A percentile compares a stretch with the other conserved stretches of the same genome.
These are phyloP conservation scores for Ailuropoda melanoleuca DNA, from an alignment of 2,113 vertebrate genomes.

Conservation along the genomic window DNA sequence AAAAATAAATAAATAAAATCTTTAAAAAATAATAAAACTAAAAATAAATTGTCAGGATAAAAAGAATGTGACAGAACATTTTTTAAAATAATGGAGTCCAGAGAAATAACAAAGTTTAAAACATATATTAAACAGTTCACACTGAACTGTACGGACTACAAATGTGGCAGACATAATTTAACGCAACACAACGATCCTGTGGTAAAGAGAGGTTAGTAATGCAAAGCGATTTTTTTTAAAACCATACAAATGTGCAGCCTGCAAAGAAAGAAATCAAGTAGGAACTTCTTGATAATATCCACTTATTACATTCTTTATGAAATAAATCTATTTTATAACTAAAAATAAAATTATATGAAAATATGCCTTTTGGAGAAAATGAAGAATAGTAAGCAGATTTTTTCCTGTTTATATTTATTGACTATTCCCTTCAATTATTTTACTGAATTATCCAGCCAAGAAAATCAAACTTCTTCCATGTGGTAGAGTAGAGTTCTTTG, in stretches of 20 bases:
- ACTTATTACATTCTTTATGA: background rate
- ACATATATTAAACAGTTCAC: background rate
- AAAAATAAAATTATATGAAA: background rate
- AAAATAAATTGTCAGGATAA: background rate
- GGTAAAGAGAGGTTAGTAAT: background rate
- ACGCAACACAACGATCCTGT: background rate
- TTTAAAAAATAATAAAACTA: no score
- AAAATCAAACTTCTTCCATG: background rate
- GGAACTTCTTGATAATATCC: background rate
- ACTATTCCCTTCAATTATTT: background rate
- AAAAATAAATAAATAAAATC: no score
- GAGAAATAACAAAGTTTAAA: background rate
- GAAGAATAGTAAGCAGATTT: background rate
- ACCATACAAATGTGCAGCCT: background rate
- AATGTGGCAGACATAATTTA: background rate
- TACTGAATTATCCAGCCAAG: background rate
- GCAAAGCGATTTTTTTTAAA: background rate
- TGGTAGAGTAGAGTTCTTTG: background rate
- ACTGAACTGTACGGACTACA: background rate
- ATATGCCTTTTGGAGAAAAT: background rate
- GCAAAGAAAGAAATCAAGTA: background rate
- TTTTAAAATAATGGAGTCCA: background rate
- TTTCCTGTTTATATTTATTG: background rate
- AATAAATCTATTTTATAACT: slow-evolving; percentile 28
- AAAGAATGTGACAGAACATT: background rate